Evolutionary conservation across 2,797 vertebrate species (phyloP), one percentile per base, ranked within the genome.

Genomic region (Anisognathus igniventris): DNA sequence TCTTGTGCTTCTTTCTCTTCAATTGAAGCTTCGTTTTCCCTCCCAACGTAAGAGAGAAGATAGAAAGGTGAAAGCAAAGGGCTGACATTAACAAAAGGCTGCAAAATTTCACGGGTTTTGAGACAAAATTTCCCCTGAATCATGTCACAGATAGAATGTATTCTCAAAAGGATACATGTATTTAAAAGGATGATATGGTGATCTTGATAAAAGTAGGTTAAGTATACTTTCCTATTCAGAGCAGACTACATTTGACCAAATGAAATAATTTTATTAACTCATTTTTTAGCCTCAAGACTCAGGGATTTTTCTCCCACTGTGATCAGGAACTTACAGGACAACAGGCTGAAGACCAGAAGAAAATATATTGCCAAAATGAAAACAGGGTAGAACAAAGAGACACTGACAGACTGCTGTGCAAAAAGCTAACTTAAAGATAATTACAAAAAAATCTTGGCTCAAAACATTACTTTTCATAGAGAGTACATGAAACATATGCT

Each of bases 401-500:
- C 24, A 18, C 30, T 68, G 62, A 47, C 33, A 91, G 76, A 40
- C 60, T 92, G 61, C 92, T 76, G 85, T 58, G 62, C 40, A 64
- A 82, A 92, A 96, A 94, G 11, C 39, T 81, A 76, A 92, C 51
- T 51, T 48, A 75, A 70, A 80, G 58, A 90, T 50, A 90, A 77
- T 88, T 96, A 92, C 47, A 56, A 90, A 91, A 95, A 88, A 67
- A n/a, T 42, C 68, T 92, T 93, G 79, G 91, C 86, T 95, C 2
- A 1, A 88, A 92, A 86, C 21, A 71, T 73, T 80, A 80, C 75
- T 95, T 94, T 94, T 95, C 62, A 87, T 58, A 82, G 79, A 86
- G 54, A 56, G 45, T 58, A 88, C 90, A 90, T 94, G 86, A 96
- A 97, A 95, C 58, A 72, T 48, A 93, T 51, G 88, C 64, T 96